Evolutionary conservation across 1,140 invertebrate genomes (phyloP), one percentile per base, ranked within the genome.

Genomic region (Bombus balteatus): DNA sequence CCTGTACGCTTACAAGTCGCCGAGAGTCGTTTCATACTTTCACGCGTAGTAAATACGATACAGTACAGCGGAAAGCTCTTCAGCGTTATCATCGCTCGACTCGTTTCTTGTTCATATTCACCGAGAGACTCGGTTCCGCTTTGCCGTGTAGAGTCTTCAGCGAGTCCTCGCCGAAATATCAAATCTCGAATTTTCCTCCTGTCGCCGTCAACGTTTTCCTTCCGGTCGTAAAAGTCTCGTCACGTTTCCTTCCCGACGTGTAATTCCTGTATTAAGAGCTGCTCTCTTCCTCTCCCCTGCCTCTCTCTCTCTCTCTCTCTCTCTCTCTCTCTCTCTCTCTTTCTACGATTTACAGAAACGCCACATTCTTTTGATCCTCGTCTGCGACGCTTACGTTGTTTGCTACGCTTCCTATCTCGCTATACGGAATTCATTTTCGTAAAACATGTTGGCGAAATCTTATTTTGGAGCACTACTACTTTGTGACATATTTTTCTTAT

Each of bases 131-230:
- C 28, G n/a, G 76, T 74, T 87, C 73, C 57, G 62, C 81, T 84
- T 41, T 71, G 34, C 57, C 62, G 59, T 85, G 73, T 70, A 85
- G 78, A 85, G 85, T 73, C 73, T 68, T 57, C 22, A 53, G 65
- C 34, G 59, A 15, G 65, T 73, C 74, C 77, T 66, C 47, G 47
- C 81, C 73, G 82, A 73, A 88, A 89, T 85, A 89, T 88, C 83
- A 88, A 88, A 89, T 88, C 88, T 87, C 84, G 77, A 89, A 77
- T 89, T 71, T 75, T 32, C 39, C 15, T n/a, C 25, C 13, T n/a
- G 41, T 37, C 32, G 4, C 37, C 57, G 59, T 47, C 32, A 12
- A 74, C 74, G 9, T 39, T 77, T 34, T 37, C 62, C 10, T 66
- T 41, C 5, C 10, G 18, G 5, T 53, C 41, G 37, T 34, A 18